These are phyloP conservation scores for Champsocephalus esox DNA, from an alignment of 2,797 vertebrate species.

Conservation along the genomic window DNA sequence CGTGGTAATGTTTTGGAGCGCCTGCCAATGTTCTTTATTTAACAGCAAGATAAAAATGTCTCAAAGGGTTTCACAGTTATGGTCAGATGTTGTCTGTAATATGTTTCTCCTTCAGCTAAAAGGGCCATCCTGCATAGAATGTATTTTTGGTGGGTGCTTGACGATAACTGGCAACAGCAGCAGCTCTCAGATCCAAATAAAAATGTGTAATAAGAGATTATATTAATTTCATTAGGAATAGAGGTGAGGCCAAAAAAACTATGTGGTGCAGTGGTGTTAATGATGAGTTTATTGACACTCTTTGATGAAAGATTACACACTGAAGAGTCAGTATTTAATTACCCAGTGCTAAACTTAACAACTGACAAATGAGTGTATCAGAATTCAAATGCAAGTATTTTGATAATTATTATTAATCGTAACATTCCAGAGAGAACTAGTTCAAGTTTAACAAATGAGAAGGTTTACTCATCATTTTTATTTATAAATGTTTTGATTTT, in stretches of 20 bases:
- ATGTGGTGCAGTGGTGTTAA: background rate
- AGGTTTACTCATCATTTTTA: background rate
- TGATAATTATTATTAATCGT: background rate
- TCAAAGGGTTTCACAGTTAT: conserved; percentile 41
- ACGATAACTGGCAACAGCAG: conserved; percentile 30
- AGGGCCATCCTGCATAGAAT: background rate
- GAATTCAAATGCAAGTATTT: background rate
- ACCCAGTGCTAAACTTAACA: background rate
- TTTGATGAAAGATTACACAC: background rate
- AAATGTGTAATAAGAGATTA: conserved; percentile 12
- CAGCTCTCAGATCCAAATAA: background rate
- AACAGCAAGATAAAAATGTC: conserved; percentile 51
- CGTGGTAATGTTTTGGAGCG: conserved; percentile 38
- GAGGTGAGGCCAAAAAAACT: background rate
- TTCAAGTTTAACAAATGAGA: background rate
- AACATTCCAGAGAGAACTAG: background rate
- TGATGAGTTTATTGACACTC: background rate
- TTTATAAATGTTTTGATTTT: background rate
- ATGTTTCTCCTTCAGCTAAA: conserved; percentile 17
- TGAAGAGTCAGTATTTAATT: background rate
- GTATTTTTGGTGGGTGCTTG: background rate
- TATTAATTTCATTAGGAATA: conserved; percentile 7
- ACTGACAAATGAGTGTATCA: background rate
- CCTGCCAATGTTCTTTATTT: conserved; percentile 53
- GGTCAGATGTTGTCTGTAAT: conserved; percentile 9